phyloP scores from a whole-genome alignment of 2,113 vertebrate genomes.

The Vidua macroura region DNA sequence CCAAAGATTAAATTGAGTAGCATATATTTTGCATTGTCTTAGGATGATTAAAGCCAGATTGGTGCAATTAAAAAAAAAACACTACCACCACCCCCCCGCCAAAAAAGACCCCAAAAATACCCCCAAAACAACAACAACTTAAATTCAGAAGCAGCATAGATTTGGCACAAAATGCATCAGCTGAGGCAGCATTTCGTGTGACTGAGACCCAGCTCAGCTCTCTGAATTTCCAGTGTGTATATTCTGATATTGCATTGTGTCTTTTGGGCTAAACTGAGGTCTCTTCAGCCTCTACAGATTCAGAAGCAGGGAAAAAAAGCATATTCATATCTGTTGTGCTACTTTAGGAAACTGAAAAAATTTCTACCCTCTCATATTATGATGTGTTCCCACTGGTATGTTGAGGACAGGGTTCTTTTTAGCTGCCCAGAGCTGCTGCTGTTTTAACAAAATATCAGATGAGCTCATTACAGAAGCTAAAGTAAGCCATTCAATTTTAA shows the following conservation, averaged over 20 bases:
- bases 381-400: neutral
- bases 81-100: rapidly evolving
- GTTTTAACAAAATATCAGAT: neutral
- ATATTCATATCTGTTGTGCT: neutral
- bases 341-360: neutral
- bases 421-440: neutral
- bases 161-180: neutral
- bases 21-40: neutral
- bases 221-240: neutral
- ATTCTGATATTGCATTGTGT: neutral
- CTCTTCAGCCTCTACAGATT: neutral
- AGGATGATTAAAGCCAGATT: neutral
- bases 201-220: neutral
- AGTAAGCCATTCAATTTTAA: neutral
- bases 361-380: neutral
- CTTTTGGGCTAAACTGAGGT: neutral
- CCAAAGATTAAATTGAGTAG: neutral
- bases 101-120: neutral
- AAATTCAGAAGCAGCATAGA: neutral
- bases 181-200: neutral
- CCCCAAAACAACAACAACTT: neutral
- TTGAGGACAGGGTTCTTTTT: neutral
- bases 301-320: neutral
- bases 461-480: neutral
- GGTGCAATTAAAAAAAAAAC: neutral